phyloP scores from a whole-genome alignment of 2,888 invertebrate species.

The Eristalis pertinax region DNA sequence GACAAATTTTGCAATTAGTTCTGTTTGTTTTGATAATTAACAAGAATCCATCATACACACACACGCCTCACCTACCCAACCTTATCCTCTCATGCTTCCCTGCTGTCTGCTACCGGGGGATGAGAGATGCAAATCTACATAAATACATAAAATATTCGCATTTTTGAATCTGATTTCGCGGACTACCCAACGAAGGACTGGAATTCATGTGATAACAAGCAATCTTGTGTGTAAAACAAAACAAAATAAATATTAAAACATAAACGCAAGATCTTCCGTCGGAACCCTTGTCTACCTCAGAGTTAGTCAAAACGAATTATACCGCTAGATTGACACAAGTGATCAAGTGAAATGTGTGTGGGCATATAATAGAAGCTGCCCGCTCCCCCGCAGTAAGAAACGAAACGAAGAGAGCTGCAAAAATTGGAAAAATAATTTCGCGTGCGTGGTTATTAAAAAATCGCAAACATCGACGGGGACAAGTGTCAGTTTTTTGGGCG shows the following conservation, averaged over 20 bases:
- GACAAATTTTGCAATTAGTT: constrained; percentile 38
- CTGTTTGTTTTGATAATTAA: constrained; percentile 71
- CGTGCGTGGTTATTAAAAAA: constrained; percentile 63
- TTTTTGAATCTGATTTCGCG: constrained; percentile 38
- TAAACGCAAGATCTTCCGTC: constrained; percentile 53
- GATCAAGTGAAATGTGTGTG: constrained; percentile 56
- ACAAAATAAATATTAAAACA: background rate
- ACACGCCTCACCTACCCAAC: background rate
- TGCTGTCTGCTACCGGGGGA: background rate
- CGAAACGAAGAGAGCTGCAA: background rate
- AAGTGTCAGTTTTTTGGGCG: constrained; percentile 73
- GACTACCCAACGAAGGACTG: constrained; percentile 58
- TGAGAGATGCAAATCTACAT: background rate
- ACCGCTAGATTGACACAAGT: constrained; percentile 17
- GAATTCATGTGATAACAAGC: constrained; percentile 55
- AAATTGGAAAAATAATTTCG: constrained; percentile 11
- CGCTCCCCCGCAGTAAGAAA: background rate
- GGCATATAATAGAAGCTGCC: background rate
- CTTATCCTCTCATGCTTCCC: too few relatives aligned
- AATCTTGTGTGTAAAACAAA: constrained; percentile 21
- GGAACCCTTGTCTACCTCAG: constrained; percentile 67
- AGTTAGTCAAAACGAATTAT: constrained; percentile 10
- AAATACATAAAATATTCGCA: background rate
- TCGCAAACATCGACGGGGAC: constrained; percentile 72
- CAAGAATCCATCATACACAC: constrained; percentile 20